These are phyloP conservation scores for Miniopterus natalensis DNA, from an alignment of 2,113 vertebrate species.

Conservation along the genomic window DNA sequence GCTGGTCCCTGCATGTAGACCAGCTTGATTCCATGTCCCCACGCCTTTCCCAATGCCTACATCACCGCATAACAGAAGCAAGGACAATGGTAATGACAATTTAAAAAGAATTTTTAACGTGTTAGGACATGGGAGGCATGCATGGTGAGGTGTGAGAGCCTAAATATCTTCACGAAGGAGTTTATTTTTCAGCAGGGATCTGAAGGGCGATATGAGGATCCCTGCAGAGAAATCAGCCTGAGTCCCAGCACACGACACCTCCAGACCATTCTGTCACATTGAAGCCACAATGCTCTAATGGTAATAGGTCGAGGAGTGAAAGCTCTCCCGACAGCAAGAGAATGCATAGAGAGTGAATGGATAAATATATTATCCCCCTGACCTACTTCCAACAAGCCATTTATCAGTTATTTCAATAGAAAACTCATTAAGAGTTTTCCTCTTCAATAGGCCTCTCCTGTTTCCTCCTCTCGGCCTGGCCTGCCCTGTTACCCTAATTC, in stretches of 20 bases:
- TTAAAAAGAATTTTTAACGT: background rate
- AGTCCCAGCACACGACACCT: conserved; percentile 2
- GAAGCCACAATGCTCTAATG: conserved; percentile 31
- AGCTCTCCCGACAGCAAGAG: conserved; percentile 42
- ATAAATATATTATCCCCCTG: conserved; percentile 39
- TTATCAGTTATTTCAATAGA: conserved; percentile 53
- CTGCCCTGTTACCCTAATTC: conserved; percentile 6
- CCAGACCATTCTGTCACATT: background rate
- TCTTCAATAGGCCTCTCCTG: background rate
- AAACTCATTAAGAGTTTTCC: conserved; percentile 60
- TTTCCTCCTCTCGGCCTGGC: background rate
- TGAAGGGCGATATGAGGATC: background rate
- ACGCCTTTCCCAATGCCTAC: background rate
- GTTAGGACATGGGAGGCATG: background rate
- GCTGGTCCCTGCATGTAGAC: background rate
- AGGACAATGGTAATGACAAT: background rate
- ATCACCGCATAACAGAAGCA: background rate
- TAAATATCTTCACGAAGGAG: background rate
- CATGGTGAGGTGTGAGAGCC: background rate
- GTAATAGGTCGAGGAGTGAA: background rate
- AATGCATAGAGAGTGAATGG: conserved; percentile 23
- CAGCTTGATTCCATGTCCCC: background rate
- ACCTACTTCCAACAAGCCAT: conserved; percentile 63
- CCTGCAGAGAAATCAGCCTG: background rate
- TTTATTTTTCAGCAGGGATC: background rate